Percentiles rank a stretch among this genome's conserved stretches.
These are phyloP conservation scores for Sinodicranocentrus sp. DNA, from an alignment of 2,888 invertebrate species.

Conservation along the genomic window DNA sequence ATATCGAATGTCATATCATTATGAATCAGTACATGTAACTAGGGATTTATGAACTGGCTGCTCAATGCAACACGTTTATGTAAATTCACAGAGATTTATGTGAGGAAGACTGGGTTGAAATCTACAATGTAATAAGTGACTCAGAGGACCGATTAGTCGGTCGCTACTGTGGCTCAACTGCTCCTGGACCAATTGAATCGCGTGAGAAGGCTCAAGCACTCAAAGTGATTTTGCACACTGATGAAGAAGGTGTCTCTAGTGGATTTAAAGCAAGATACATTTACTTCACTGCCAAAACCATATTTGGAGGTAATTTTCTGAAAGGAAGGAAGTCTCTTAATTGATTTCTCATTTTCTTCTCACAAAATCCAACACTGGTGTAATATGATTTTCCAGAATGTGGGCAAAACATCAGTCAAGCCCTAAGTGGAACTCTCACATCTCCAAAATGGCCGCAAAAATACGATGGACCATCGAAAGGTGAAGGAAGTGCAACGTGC, in stretches of 20 bases:
- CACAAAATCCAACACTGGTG: too few relatives aligned
- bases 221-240: constrained; percentile 92
- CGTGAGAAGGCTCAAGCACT: constrained; percentile 92
- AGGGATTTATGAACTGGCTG: too few relatives aligned
- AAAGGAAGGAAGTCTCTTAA: too few relatives aligned
- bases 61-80: background rate
- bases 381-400: too few relatives aligned
- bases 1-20: too few relatives aligned
- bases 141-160: constrained; percentile 91
- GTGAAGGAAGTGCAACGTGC: constrained; percentile 92
- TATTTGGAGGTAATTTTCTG: constrained; percentile 86
- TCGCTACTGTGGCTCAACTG: constrained; percentile 93
- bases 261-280: constrained; percentile 98
- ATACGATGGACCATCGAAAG: constrained; percentile 90
- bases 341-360: too few relatives aligned
- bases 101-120: constrained; percentile 96
- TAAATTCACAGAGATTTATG: constrained; percentile 80
- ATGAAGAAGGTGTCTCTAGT: constrained; percentile 91
- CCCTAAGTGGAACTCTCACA: constrained; percentile 88
- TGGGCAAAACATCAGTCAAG: constrained; percentile 89
- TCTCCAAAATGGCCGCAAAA: constrained; percentile 95
- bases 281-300: constrained; percentile 92
- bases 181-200: constrained; percentile 93
- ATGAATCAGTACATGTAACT: too few relatives aligned
- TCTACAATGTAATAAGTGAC: constrained; percentile 92